Percentiles rank a stretch among this genome's conserved stretches.
Evolutionary conservation across 1,140 invertebrate species (phyloP).

Genomic region (Atta cephalotes): DNA sequence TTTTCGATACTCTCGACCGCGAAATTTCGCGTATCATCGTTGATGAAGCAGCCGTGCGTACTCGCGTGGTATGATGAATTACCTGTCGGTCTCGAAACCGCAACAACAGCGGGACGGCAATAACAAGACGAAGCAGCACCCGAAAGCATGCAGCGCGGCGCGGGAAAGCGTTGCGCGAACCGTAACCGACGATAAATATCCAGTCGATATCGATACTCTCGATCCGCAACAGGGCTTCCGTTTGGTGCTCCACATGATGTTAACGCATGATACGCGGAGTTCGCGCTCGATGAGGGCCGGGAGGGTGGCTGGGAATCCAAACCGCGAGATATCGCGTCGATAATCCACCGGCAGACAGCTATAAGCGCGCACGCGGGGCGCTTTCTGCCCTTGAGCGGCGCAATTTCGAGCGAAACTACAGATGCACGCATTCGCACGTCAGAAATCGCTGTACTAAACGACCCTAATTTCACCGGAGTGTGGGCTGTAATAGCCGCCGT

Average conservation of each 20-base stretch:
- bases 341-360: constrained; percentile 55
- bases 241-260: not conserved
- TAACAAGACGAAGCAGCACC: constrained; percentile 48
- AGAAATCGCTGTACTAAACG: constrained; percentile 63
- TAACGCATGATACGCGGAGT: constrained; percentile 19
- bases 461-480: constrained; percentile 55
- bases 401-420: constrained; percentile 44
- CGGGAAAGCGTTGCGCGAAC: constrained; percentile 18
- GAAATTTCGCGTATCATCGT: constrained; percentile 56
- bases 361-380: constrained; percentile 11
- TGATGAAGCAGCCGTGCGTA: constrained; percentile 43
- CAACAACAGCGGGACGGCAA: constrained; percentile 32
- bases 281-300: not conserved
- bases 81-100: constrained; percentile 38
- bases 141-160: constrained; percentile 17
- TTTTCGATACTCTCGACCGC: constrained; percentile 38
- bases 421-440: not conserved
- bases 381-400: constrained; percentile 59
- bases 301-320: not conserved
- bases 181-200: constrained; percentile 51
- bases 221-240: constrained; percentile 13
- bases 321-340: constrained; percentile 60
- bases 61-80: constrained; percentile 49
- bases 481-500: constrained; percentile 35
- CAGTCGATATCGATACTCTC: constrained; percentile 49